phyloP scores from a whole-genome alignment of 92 coral and sea anemone species.

The Parazoanthus swiftii region DNA sequence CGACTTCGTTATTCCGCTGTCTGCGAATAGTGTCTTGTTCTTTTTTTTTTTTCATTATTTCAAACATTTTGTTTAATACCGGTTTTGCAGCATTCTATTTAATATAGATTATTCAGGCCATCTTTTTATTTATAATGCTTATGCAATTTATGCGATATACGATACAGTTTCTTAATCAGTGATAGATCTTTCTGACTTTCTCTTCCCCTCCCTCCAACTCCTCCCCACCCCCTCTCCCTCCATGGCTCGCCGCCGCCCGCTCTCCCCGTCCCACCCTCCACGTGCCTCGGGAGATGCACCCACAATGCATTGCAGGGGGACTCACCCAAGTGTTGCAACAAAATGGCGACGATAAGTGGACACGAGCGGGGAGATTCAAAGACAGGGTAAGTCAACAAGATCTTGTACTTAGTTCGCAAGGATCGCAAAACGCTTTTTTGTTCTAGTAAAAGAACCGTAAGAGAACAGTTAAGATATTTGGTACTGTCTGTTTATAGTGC shows the following conservation, averaged over 20 bases:
- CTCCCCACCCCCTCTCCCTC: not conserved
- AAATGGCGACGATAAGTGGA: constrained; percentile 26
- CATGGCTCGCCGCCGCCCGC: no score
- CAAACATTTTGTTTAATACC: no score
- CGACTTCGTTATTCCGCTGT: no score
- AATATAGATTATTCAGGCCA: no score
- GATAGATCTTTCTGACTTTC: no score
- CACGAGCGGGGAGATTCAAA: constrained; percentile 2
- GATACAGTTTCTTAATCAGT: no score
- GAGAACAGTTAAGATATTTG: not conserved
- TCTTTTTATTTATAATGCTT: no score
- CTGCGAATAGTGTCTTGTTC: no score
- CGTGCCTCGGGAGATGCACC: not conserved
- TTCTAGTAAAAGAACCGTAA: not conserved
- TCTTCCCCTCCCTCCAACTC: not conserved
- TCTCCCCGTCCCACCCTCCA: not conserved
- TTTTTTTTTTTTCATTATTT: no score
- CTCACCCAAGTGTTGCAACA: not conserved
- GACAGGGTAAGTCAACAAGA: constrained; percentile 4
- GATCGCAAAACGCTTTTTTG: not conserved
- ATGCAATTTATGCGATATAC: no score
- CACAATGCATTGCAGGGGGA: constrained; percentile 18
- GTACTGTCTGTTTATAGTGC: not conserved
- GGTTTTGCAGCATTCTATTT: no score
- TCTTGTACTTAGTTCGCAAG: not conserved